Evolutionary conservation across 2,797 vertebrate genomes (phyloP).

Genomic region (Craterocephalus amniculus): DNA sequence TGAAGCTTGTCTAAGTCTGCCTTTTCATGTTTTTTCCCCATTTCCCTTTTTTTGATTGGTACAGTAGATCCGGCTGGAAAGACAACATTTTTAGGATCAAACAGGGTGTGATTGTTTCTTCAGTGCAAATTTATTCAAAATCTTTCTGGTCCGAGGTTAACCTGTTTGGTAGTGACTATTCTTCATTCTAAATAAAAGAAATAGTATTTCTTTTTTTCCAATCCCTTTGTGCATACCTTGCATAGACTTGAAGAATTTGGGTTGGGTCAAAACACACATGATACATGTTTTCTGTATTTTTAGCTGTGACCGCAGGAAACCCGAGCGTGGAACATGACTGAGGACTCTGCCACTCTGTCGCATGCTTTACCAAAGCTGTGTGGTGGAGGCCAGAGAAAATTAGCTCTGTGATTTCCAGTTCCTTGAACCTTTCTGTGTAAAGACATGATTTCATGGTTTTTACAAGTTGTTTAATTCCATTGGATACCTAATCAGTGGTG

Average conservation of each 20-base stretch:
- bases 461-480: not conserved
- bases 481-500: not conserved
- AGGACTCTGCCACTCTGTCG: constrained; percentile 16
- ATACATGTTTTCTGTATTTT: constrained; percentile 79
- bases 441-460: not conserved
- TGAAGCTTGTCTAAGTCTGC: constrained; percentile 28
- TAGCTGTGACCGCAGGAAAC: constrained; percentile 77
- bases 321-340: constrained; percentile 65
- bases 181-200: constrained; percentile 7
- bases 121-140: constrained; percentile 7
- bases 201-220: constrained; percentile 15
- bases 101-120: not conserved
- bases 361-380: not conserved
- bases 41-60: not conserved
- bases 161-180: not conserved
- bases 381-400: constrained; percentile 1
- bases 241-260: constrained; percentile 52
- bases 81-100: not conserved
- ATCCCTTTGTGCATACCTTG: constrained; percentile 8
- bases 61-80: constrained; percentile 23
- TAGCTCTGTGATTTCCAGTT: not conserved
- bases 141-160: not conserved
- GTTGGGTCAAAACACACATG: constrained; percentile 60
- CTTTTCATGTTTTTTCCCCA: not conserved
- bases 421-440: not conserved